Evolutionary conservation across 2,888 invertebrate species (phyloP), one percentile per base, ranked within the genome.

Genomic region (Proisotoma minuta): DNA sequence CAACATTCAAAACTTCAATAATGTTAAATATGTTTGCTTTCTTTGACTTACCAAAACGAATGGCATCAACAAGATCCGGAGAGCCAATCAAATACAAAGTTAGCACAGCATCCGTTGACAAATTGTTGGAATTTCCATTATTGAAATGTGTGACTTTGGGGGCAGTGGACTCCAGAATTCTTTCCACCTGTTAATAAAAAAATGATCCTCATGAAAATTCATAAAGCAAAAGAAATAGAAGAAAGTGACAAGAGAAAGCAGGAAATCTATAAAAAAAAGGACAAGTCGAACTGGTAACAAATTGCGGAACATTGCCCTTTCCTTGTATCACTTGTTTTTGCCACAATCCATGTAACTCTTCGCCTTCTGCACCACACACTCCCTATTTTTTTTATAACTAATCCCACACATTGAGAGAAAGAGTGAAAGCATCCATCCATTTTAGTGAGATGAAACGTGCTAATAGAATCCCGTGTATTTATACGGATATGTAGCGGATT

Each of bases 31-130:
- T n/a, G n/a, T n/a, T n/a, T n/a, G n/a, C n/a, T n/a, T n/a, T n/a
- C n/a, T n/a, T n/a, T n/a, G n/a, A 34, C 57, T 59, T 54, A 64
- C 72, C 72, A 54, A 65, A 68, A 39, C 65, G 57, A n/a, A 70
- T 61, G 39, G 59, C 65, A 51, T 73, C 73, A 34, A 73, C 69
- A 28, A 69, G 54, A 43, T 73, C 69, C 8, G 65, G 43, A 50
- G 70, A 63, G 39, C 73, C 73, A 39, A 73, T 69, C 52, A 73
- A 66, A 60, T 73, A 73, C 22, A 73, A 59, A 18, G 69, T 70
- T 39, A 73, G 63, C 54, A 71, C 73, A 56, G 73, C 73, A 63
- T 73, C 73, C 8, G 73, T 73, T 10, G 73, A 73, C 56, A 71
- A 59, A 51, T 71, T 71, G 62, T 69, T 71, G 10, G 66, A 60